phyloP scores from a whole-genome alignment of 2,888 invertebrate species.

The Ochlodes sylvanus region DNA sequence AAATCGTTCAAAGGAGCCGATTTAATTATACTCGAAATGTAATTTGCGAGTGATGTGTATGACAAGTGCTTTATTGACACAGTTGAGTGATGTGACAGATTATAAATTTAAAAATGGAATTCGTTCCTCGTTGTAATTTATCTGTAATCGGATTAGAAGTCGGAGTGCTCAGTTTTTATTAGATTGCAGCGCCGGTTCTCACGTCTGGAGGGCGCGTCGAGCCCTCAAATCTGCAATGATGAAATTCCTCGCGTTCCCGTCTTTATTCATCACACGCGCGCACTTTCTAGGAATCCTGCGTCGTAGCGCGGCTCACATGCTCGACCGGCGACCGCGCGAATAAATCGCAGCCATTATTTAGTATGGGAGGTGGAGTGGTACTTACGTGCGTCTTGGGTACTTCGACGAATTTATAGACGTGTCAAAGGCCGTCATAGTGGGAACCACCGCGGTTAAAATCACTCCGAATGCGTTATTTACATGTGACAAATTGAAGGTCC shows the following conservation, averaged over 20 bases:
- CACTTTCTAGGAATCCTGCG: constrained; percentile 75
- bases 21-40: constrained; percentile 66
- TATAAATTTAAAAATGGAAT: constrained; percentile 54
- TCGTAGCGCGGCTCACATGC: constrained; percentile 67
- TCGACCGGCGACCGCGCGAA: constrained; percentile 66
- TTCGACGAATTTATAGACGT: constrained; percentile 70
- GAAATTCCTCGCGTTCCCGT: constrained; percentile 73
- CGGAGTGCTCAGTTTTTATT: constrained; percentile 65
- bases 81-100: constrained; percentile 62
- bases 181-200: constrained; percentile 61
- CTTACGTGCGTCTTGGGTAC: constrained; percentile 65
- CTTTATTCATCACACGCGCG: constrained; percentile 82
- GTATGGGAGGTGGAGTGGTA: constrained; percentile 70
- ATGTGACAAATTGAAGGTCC: constrained; percentile 46
- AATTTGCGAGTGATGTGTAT: constrained; percentile 53
- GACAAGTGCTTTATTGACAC: constrained; percentile 42
- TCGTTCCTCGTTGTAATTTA: constrained; percentile 36
- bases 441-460: constrained; percentile 58
- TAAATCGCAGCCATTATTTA: constrained; percentile 76
- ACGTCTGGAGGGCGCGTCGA: constrained; percentile 65
- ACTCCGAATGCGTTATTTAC: constrained; percentile 50
- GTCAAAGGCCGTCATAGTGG: constrained; percentile 72
- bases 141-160: constrained; percentile 47
- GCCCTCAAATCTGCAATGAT: constrained; percentile 79
- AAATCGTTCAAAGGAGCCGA: constrained; percentile 76